Conservation (phyloP, 2,888 invertebrate species). For the Philereme transversata region DNA sequence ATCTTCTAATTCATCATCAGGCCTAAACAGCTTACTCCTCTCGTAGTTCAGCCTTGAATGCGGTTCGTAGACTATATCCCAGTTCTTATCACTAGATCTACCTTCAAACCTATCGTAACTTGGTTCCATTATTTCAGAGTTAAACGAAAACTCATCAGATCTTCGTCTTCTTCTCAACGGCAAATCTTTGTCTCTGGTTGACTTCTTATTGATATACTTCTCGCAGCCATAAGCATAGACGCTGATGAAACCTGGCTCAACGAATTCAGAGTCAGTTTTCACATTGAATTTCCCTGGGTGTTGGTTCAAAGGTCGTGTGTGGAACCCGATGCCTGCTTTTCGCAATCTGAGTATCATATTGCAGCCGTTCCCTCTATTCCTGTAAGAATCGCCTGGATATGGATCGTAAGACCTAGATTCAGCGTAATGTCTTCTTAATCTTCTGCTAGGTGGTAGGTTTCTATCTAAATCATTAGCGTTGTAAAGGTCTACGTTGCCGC, state of each 20-base stretch:
- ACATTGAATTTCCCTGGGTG: constrained; percentile 88
- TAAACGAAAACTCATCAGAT: constrained; percentile 74
- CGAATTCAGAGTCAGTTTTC: constrained; percentile 92
- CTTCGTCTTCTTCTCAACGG: constrained; percentile 63
- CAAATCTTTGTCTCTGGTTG: constrained; percentile 67
- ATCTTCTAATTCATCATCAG: constrained; percentile 83
- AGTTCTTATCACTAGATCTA: constrained; percentile 59
- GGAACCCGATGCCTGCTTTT: constrained; percentile 91
- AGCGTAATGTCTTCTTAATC: constrained; percentile 66
- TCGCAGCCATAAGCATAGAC: constrained; percentile 94
- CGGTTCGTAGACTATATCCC: constrained; percentile 69
- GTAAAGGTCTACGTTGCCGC: constrained; percentile 88
- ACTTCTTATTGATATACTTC: constrained; percentile 77
- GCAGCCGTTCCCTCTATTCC: constrained; percentile 84
- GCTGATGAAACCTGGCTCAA: constrained; percentile 93
- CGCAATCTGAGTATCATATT: constrained; percentile 91
- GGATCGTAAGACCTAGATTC: constrained; percentile 65
- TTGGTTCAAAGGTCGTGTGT: constrained; percentile 87
- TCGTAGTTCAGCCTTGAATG: constrained; percentile 69
- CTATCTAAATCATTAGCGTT: constrained; percentile 71
- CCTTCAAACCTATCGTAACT: constrained; percentile 53
- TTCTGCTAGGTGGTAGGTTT: constrained; percentile 56
- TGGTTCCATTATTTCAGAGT: constrained; percentile 56
- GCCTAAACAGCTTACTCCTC: constrained; percentile 75
- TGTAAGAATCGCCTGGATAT: constrained; percentile 49